These are phyloP conservation scores for Pelvicachromis taeniatus DNA, from an alignment of 2,113 vertebrate species.

Conservation along the genomic window DNA sequence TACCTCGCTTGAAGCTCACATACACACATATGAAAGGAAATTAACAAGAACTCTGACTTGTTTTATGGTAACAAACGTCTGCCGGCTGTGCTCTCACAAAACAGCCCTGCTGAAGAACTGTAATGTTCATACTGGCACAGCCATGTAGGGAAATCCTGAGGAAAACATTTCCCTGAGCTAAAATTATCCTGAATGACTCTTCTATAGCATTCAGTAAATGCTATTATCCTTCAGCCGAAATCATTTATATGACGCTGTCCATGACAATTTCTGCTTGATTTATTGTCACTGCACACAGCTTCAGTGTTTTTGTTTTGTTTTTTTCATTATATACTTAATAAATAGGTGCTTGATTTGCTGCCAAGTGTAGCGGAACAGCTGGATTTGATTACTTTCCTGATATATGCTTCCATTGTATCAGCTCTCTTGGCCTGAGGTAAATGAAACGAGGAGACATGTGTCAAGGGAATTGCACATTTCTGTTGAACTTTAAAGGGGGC, in stretches of 20 bases:
- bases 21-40: background rate
- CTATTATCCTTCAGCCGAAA: slow-evolving; percentile 10
- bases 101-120: slow-evolving; percentile 33
- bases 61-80: slow-evolving; percentile 30
- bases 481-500: slow-evolving; percentile 45
- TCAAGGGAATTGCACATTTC: slow-evolving; percentile 59
- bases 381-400: slow-evolving; percentile 68
- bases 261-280: slow-evolving; percentile 44
- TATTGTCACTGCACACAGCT: slow-evolving; percentile 1
- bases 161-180: slow-evolving; percentile 62
- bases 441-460: slow-evolving; percentile 59
- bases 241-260: background rate
- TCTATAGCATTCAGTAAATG: slow-evolving; percentile 22
- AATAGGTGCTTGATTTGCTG: slow-evolving; percentile 58
- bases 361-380: slow-evolving; percentile 67
- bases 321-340: slow-evolving; percentile 49
- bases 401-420: slow-evolving; percentile 69
- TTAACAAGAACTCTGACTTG: slow-evolving; percentile 1
- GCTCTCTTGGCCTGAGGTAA: slow-evolving; percentile 66
- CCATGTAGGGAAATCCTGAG: slow-evolving; percentile 70
- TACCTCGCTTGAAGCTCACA: background rate
- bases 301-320: background rate
- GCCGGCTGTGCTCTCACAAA: slow-evolving; percentile 12
- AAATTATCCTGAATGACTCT: slow-evolving; percentile 48
- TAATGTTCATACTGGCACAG: slow-evolving; percentile 49